Evolutionary conservation across 2,888 invertebrate species (phyloP), one percentile per base, ranked within the genome.

Genomic region (Andrena minutula): DNA sequence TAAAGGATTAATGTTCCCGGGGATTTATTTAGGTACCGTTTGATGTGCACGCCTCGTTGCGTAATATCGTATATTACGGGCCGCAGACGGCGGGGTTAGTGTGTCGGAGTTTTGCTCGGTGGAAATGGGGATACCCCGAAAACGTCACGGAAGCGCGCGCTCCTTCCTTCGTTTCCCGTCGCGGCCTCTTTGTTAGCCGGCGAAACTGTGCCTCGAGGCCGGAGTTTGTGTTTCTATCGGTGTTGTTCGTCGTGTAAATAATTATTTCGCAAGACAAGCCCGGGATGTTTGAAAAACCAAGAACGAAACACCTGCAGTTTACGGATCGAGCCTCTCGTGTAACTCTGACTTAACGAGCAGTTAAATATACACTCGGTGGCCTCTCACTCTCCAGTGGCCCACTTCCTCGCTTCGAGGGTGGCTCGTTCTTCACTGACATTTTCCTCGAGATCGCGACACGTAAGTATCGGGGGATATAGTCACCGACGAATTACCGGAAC

Each of bases 351-450:
- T 89, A 88, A 90, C 86, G 87, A 89, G 58, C 75, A 87, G 89
- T 90, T 90, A 90, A 90, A 90, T 88, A 89, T 90, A 89, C 82
- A 85, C 84, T 74, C 71, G 69, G 71, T 82, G 83, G 82, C 85
- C 90, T 89, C 90, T 89, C 89, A 83, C 90, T 90, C 90, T 89
- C 89, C 89, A 86, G 88, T 92, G 92, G 89, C 90, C 91, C 89
- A 92, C 90, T 92, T 91, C 87, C 88, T 88, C 82, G 64, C 68
- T 66, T 75, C 51, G 82, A 75, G 78, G 82, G 77, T 83, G 47
- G 69, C 69, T 74, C 51, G 74, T 75, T 73, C 60, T 63, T 74
- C 72, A 65, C 66, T 76, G 69, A 66, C 49, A 66, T 72, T 68
- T 70, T 63, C 56, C 51, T 12, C 41, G 32, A 51, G 26, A 61